Percentiles rank a stretch among this genome's conserved stretches.
phyloP scores from a whole-genome alignment of 2,113 vertebrate genomes.

The Podilymbus podiceps region DNA sequence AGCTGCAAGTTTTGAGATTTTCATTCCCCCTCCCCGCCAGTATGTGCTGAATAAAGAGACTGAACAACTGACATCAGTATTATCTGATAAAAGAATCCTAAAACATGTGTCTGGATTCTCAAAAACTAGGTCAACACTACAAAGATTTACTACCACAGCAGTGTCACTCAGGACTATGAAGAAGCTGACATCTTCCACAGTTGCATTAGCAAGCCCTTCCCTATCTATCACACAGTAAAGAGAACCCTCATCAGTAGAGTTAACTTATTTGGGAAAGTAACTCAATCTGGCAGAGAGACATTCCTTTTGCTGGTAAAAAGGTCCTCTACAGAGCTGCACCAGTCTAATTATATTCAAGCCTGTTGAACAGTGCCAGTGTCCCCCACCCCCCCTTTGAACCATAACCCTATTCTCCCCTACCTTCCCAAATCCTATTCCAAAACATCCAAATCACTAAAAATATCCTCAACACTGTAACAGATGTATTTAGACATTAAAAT shows the following conservation, averaged over 20 bases:
- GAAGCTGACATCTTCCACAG: neutral
- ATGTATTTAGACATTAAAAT: neutral
- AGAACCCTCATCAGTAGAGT: neutral
- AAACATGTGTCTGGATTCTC: neutral
- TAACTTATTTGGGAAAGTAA: neutral
- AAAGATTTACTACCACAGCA: neutral
- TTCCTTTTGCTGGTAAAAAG: neutral
- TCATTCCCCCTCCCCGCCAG: neutral
- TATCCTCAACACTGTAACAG: neutral
- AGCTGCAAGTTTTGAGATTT: neutral
- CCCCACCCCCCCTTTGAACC: neutral
- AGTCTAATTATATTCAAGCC: neutral
- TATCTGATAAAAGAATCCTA: neutral
- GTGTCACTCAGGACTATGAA: neutral
- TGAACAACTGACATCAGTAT: neutral
- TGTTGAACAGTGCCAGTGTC: neutral
- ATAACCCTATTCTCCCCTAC: accelerated
- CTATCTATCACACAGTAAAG: accelerated
- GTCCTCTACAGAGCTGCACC: accelerated
- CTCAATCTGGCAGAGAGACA: neutral
- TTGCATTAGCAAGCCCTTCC: neutral
- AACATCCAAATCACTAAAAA: neutral
- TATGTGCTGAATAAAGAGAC: neutral
- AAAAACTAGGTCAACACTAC: conserved; percentile 17
- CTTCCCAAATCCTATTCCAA: neutral